Base-by-base conservation (phyloP, 2,113 vertebrate species). In the Python bivittatus region DNA sequence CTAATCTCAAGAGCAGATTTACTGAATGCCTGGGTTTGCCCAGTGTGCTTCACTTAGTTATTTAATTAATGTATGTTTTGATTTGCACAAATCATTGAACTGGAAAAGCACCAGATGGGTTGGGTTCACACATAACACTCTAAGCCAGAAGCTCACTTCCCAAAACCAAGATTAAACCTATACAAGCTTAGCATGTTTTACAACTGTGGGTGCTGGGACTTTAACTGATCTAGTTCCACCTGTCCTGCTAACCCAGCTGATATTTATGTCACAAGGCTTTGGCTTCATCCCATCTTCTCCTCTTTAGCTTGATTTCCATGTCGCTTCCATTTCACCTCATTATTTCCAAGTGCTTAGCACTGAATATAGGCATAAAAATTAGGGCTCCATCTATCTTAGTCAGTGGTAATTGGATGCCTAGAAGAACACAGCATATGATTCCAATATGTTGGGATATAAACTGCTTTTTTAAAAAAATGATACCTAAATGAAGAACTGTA, bases 221-320 rank as follows among this genome's bases (percentile, higher is more conserved):
- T 33, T 42, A 38, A 48, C 48, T 48, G 48, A 48, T 48, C 33
- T 38, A 79, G 33, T 79, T 79, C 17, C 22, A 79, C 72, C 38
- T 79, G 72, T 79, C 33, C 33, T 22, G 33, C 72, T 79, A 79
- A 79, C 72, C 72, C 17, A 79, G 38, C 33, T 79, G 42, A 6
- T 56, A 2, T 48, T 27, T 8, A 9, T 20, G n/a, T 25, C 79
- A 33, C 4, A 8, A 6, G 23, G 17, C 68, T 44, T 9, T 7
- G 48, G 27, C 38, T 79, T 44, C 92, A 90, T 84, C 91, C 90
- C 94, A 44, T 88, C 86, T 93, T 91, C 88, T n/a, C 44, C 79
- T 95, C 93, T 85, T 91, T 94, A 95, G 95, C 94, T 91, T 96
- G 92, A 92, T 93, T 93, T 44, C 61, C 95, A 95, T 92, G 95